A percentile compares a stretch with the other conserved stretches of the same genome.
Conservation (phyloP, 2,113 vertebrate genomes). For the Tyto alba region DNA sequence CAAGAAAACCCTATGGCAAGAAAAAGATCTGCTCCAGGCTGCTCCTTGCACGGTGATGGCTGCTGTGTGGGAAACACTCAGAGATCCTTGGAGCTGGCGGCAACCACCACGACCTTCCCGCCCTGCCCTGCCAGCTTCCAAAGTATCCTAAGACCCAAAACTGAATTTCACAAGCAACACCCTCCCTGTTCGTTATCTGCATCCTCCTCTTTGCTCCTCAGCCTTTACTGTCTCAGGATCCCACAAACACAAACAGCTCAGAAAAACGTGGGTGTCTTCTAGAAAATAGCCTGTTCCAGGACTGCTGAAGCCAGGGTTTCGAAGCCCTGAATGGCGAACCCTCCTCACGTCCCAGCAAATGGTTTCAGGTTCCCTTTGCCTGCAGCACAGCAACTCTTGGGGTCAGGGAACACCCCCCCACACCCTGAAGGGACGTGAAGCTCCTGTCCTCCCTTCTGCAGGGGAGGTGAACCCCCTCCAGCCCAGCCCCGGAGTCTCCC, state of each 20-base stretch:
- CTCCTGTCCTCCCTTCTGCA: neutral
- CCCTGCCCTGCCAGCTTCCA: neutral
- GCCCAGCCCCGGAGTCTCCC: neutral
- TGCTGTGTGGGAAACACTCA: fast-evolving
- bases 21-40: neutral
- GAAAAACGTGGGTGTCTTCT: fast-evolving
- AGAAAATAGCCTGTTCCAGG: neutral
- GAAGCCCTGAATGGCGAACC: neutral
- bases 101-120: neutral
- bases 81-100: neutral
- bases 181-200: neutral
- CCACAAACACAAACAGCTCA: neutral
- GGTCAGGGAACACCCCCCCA: too few species aligned
- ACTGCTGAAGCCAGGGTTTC: neutral
- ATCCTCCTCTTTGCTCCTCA: neutral
- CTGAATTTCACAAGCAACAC: neutral
- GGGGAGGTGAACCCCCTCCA: neutral
- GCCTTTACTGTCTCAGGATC: neutral
- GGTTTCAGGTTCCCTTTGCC: neutral
- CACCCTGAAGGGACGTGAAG: fast-evolving
- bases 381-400: neutral
- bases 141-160: neutral
- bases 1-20: neutral
- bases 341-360: neutral
- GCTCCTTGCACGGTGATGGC: fast-evolving